A percentile compares a stretch with the other conserved stretches of the same genome.
These are phyloP conservation scores for Cisticola juncidis DNA, from an alignment of 2,113 vertebrate genomes.

Conservation along the genomic window DNA sequence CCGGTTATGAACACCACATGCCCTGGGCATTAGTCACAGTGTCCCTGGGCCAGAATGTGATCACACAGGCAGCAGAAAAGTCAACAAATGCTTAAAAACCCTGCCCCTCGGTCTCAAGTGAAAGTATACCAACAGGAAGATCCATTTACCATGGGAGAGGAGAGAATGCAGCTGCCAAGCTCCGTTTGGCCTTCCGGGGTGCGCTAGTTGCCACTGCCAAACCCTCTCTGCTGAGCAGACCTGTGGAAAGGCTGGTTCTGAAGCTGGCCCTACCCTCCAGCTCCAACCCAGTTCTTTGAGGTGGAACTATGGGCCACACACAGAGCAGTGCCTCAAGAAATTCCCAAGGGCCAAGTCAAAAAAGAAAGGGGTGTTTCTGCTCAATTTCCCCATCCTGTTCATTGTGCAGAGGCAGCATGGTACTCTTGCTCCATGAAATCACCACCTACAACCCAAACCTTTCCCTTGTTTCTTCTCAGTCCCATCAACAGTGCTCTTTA, in stretches of 20 bases:
- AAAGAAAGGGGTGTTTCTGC: rapidly evolving
- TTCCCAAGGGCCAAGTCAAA: neutral
- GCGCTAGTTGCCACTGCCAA: neutral
- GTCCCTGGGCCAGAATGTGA: neutral
- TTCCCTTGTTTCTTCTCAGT: neutral
- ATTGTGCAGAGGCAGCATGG: neutral
- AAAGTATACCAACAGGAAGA: neutral
- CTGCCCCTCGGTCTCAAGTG: neutral
- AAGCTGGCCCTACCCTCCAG: rapidly evolving
- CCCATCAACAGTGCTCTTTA: neutral
- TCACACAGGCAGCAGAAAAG: neutral
- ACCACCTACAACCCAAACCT: neutral
- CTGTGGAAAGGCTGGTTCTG: neutral
- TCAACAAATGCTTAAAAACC: neutral
- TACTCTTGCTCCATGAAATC: neutral
- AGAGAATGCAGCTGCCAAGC: neutral
- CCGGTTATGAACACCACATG: rapidly evolving
- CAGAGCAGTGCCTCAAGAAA: neutral
- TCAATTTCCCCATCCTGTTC: neutral
- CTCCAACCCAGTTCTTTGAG: neutral
- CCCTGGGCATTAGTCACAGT: neutral
- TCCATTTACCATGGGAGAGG: neutral
- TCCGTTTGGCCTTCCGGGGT: rapidly evolving
- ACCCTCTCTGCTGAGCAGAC: neutral
- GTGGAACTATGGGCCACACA: neutral